phyloP scores from a whole-genome alignment of 2,113 vertebrate genomes.

The Agapornis roseicollis region DNA sequence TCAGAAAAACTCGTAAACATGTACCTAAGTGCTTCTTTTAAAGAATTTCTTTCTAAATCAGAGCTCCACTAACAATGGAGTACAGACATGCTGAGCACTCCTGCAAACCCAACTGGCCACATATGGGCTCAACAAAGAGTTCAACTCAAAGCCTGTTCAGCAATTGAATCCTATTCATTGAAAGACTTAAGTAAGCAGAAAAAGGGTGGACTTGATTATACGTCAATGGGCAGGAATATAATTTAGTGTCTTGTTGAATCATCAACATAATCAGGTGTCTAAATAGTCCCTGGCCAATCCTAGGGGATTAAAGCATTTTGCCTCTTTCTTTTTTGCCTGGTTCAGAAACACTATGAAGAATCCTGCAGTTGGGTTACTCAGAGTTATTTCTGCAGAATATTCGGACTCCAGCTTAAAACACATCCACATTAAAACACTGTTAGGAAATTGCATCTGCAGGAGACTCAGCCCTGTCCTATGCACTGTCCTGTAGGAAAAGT shows the following conservation, averaged over 20 bases:
- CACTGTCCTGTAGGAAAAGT: neutral
- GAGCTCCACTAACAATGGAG: neutral
- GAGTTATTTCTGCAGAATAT: neutral
- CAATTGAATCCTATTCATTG: rapidly evolving
- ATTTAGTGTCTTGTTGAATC: neutral
- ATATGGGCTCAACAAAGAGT: neutral
- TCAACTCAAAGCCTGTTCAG: neutral
- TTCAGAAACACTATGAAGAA: neutral
- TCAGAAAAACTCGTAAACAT: neutral
- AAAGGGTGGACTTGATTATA: neutral
- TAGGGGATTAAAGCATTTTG: neutral
- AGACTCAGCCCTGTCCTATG: neutral
- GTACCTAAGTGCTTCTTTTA: neutral
- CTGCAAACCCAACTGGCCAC: neutral
- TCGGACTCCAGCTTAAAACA: neutral
- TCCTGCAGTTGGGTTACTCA: neutral
- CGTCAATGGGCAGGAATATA: neutral
- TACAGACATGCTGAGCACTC: neutral
- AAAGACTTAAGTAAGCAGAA: neutral
- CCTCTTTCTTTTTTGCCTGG: neutral
- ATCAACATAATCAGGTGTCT: neutral
- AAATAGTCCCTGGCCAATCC: neutral
- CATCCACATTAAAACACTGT: neutral
- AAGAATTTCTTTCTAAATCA: neutral
- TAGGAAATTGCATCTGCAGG: neutral